Percentiles rank a stretch among this genome's conserved stretches.
phyloP scores from a whole-genome alignment of 2,113 vertebrate genomes.

The Halcyon malimbica region DNA sequence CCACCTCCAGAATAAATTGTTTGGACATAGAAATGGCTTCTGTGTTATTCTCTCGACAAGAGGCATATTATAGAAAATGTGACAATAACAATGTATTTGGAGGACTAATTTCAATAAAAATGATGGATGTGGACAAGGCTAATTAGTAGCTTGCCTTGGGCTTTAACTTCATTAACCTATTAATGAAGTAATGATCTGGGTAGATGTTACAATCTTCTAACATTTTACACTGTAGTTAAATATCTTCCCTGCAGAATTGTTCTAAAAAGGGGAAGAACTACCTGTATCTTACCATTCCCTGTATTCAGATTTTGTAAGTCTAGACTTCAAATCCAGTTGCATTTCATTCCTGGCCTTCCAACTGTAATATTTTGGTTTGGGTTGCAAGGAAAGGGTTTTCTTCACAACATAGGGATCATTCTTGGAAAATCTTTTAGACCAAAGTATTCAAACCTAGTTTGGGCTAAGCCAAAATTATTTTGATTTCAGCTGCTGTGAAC shows the following conservation, averaged over 20 bases:
- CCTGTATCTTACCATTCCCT: not conserved
- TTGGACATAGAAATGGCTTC: not conserved
- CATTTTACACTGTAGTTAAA: not conserved
- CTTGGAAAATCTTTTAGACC: not conserved
- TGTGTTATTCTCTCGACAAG: not conserved
- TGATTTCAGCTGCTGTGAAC: not conserved
- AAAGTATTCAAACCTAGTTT: not conserved
- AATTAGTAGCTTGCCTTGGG: not conserved
- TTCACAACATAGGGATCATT: not conserved
- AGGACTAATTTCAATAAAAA: not conserved
- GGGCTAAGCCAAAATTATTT: not conserved
- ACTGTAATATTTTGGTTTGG: not conserved
- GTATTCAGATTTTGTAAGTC: not conserved
- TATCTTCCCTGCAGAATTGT: not conserved
- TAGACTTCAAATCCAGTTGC: not conserved
- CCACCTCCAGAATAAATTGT: not conserved
- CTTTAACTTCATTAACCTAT: not conserved
- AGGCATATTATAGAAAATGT: not conserved
- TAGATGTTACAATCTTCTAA: not conserved
- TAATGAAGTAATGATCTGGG: not conserved
- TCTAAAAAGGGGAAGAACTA: not conserved
- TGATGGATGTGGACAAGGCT: not conserved
- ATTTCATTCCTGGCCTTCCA: not conserved
- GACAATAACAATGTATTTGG: not conserved
- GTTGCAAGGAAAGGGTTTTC: not conserved